Base-by-base conservation (phyloP, 2,888 invertebrate species). In the Cataglyphis altisquamis region DNA sequence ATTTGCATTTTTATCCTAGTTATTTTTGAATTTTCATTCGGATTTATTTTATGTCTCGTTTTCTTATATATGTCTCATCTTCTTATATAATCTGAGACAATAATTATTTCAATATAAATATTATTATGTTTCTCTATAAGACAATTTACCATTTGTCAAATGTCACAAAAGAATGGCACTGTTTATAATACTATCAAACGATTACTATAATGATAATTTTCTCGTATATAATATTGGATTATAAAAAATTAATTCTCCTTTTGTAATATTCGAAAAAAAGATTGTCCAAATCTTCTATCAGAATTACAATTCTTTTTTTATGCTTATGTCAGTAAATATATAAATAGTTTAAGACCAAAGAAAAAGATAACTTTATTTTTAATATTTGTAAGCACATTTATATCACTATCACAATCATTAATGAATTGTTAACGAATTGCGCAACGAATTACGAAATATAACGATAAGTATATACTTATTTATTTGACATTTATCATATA, bases 391-490 rank as follows among this genome's bases (percentile, higher is more conserved):
- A 32, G 45, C 12, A 39, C 4, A 48, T 64, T 36, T 45, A n/a
- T 12, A 41, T 60, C 45, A 66, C 36, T 32, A 66, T 52, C 52
- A 36, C 32, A 18, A 39, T 18, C 25, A 66, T 52, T 48, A 18
- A 36, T 18, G 48, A 52, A 36, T 21, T 10, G n/a, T 60, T 39
- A 36, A 32, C 39, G 41, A 62, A n/a, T 52, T 52, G 6, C 21
- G 32, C 9, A 8, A 21, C 21, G 18, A 9, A 39, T 67, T 39
- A 29, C 21, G 57, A 57, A 57, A 78, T 15, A 25, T 32, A 57
- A 57, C 15, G 57, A 41, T 68, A 78, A 78, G n/a, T 52, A n/a
- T 52, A n/a, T 67, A 15, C 15, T 52, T 18, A 36, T 39, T 55
- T 41, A 57, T 29, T 67, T 55, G 9, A 39, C 4, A 32, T 78